phyloP scores from a whole-genome alignment of 2,113 vertebrate species.

The Apistogramma diplotaenia region DNA sequence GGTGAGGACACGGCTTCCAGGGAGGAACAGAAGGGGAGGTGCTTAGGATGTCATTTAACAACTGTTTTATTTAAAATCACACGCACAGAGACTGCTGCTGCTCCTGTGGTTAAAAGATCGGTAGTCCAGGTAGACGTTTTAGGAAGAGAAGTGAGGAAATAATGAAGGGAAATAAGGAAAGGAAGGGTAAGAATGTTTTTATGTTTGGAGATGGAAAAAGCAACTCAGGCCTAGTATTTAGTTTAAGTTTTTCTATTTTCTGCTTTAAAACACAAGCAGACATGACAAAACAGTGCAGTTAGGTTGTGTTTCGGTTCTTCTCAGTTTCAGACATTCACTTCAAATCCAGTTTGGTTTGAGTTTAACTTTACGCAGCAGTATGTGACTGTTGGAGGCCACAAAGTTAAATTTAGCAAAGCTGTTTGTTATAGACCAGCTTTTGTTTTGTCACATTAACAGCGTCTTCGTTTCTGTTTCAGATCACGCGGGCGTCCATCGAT shows the following conservation, averaged over 20 bases:
- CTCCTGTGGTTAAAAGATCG: not conserved
- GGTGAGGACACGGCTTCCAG: constrained; percentile 66
- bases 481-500: constrained; percentile 95
- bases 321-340: not conserved
- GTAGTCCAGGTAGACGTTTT: not conserved
- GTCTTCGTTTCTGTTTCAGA: constrained; percentile 71
- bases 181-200: not conserved
- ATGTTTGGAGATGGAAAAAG: not conserved
- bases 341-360: not conserved
- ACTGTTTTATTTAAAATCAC: not conserved
- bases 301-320: not conserved
- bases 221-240: not conserved
- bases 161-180: not conserved
- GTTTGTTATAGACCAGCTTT: not conserved
- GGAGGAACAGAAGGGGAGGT: not conserved
- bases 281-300: too few species aligned
- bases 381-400: not conserved
- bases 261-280: not conserved
- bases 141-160: not conserved
- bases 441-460: too few species aligned
- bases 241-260: not conserved
- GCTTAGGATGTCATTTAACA: not conserved
- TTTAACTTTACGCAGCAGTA: too few species aligned
- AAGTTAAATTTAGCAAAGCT: not conserved
- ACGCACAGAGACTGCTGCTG: not conserved